Evolutionary conservation across 2,888 invertebrate genomes (phyloP).

Genomic region (Microctonus aethiopoides): DNA sequence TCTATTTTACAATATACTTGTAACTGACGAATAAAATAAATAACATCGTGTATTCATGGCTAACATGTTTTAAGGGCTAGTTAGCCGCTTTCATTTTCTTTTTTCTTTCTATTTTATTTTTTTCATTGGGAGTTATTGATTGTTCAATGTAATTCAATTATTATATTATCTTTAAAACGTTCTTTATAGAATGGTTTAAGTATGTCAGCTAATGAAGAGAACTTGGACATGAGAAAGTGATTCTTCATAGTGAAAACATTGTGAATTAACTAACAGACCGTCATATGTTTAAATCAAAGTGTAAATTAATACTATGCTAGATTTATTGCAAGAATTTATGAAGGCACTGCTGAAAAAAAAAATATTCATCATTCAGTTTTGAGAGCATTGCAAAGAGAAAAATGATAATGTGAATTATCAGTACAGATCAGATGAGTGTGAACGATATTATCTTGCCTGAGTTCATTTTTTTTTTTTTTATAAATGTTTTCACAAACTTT

Average conservation of each 20-base stretch:
- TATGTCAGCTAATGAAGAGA: background rate
- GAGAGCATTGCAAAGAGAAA: conserved; percentile 1
- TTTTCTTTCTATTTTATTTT: no score
- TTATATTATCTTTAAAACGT: background rate
- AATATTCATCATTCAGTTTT: background rate
- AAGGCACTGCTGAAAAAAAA: background rate
- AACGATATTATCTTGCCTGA: conserved; percentile 39
- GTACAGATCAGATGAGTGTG: background rate
- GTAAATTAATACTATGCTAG: conserved; percentile 48
- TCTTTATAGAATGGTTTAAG: background rate
- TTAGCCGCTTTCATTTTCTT: conserved; percentile 8
- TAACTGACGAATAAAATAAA: conserved; percentile 14
- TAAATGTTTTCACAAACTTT: background rate
- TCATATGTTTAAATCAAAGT: conserved; percentile 47
- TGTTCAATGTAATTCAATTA: background rate
- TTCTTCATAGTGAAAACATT: conserved; percentile 42
- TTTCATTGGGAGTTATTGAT: conserved; percentile 10
- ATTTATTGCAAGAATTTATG: conserved; percentile 7
- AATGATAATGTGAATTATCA: background rate
- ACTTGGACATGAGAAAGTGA: conserved; percentile 19
- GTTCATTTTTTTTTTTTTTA: background rate
- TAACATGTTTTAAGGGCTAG: conserved; percentile 13
- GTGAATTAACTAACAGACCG: conserved; percentile 39
- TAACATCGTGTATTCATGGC: conserved; percentile 25
- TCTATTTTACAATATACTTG: conserved; percentile 59